phyloP scores from a whole-genome alignment of 2,797 vertebrate genomes.

The Parambassis ranga region DNA sequence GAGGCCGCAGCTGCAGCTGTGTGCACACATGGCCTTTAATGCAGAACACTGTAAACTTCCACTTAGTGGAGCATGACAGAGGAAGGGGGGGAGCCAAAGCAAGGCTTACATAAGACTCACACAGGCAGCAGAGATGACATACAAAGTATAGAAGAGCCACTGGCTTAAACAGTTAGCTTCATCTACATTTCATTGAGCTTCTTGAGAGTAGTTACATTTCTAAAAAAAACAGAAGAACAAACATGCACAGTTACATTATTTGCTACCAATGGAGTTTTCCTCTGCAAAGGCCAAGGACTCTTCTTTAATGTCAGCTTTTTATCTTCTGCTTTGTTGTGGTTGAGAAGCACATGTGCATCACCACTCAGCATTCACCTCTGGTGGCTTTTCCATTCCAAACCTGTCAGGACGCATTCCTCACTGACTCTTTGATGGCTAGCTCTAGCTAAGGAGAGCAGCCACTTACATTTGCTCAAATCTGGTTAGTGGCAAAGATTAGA shows the following conservation, averaged over 20 bases:
- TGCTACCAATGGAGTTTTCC: not conserved
- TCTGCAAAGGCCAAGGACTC: conserved; percentile 38
- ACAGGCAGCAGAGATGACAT: conserved; percentile 31
- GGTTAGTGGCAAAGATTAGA: conserved; percentile 79
- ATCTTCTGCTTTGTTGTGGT: conserved; percentile 56
- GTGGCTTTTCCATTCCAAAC: conserved; percentile 54
- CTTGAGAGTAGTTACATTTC: not conserved
- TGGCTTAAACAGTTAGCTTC: conserved; percentile 12
- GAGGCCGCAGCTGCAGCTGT: conserved; percentile 66
- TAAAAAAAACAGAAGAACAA: not conserved
- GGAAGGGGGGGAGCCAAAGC: conserved; percentile 28
- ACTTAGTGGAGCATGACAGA: conserved; percentile 71
- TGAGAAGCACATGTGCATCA: conserved; percentile 42
- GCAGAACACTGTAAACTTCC: conserved; percentile 65
- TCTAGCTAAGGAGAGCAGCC: conserved; percentile 59
- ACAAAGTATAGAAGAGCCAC: not conserved
- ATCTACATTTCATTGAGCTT: not conserved
- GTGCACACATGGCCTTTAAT: conserved; percentile 64
- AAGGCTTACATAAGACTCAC: conserved; percentile 60
- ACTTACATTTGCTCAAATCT: conserved; percentile 74
- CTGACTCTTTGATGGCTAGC: conserved; percentile 53
- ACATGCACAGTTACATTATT: not conserved
- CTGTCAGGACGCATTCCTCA: conserved; percentile 73
- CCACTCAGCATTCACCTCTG: conserved; percentile 56
- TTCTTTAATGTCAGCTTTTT: conserved; percentile 36